Base-by-base conservation (phyloP, 2,113 vertebrate species). In the Todiramphus chloris region DNA sequence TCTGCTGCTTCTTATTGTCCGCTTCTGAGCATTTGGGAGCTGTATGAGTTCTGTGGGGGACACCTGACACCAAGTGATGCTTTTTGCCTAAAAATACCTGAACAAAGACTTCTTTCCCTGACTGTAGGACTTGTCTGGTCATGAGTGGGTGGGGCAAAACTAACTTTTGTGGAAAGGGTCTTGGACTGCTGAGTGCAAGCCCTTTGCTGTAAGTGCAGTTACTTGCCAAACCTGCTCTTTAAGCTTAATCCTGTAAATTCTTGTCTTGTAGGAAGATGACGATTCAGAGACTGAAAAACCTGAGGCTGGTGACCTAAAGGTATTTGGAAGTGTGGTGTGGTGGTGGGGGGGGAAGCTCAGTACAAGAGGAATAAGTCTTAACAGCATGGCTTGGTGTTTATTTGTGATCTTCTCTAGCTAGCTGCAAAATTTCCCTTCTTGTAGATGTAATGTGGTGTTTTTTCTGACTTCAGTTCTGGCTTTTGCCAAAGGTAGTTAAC, bases 181-280 rank as follows among this genome's bases (percentile, higher is more conserved):
- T 94, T 37, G 44, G 85, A 79, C 72, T 85, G 56, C 95, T 91
- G 90, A 94, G 33, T 63, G 73, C 20, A 16, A 83, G 51, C 82
- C 97, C 76, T 92, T 97, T 89, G 87, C 92, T 97, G 55, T 97
- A 97, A 92, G 89, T 97, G 91, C 96, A 93, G 95, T 94, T 94
- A 68, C 83, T 84, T 96, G 81, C 84, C 87, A 95, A 95, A 92
- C 96, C 97, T 80, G 43, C 91, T 97, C 90, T 90, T 97, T 97
- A 98, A 98, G 97, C 96, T 98, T 98, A 98, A 98, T 98, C 95
- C 91, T 98, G 95, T 98, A 96, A 97, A 97, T 98, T 98, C 98
- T 98, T 99, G 98, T 99, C 98, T 99, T 98, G 94, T 99, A 99
- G 99, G 99, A 99, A 97, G 98, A 99, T 98, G 99, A 99, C 94